Base-by-base conservation (phyloP, 2,113 vertebrate species). In the Perca fluviatilis region DNA sequence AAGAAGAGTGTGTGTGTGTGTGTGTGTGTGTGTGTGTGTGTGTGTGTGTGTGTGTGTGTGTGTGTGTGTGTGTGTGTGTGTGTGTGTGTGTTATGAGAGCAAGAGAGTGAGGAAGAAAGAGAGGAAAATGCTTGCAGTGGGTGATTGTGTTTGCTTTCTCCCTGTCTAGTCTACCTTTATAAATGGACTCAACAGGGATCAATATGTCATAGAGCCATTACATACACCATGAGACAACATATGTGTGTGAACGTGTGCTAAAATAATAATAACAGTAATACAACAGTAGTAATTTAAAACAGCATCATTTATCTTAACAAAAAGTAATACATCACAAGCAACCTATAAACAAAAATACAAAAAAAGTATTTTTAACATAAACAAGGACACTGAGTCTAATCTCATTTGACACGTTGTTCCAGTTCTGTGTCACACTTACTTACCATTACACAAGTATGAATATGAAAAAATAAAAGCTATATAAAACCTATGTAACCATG, bases 381-480 rank as follows among this genome's bases (percentile, higher is more conserved):
- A 88, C 85, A 87, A 92, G 89, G 89, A 85, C 88, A 67, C 63
- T 43, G 62, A 87, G 71, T 73, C 68, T 92, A 84, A 92, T 92
- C 87, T 89, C 79, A 86, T 63, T 62, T 85, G 91, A 86, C 91
- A 70, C n/a, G 18, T 68, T 79, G 74, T 67, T 89, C 86, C 79
- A 86, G 25, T 83, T 90, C 53, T n/a, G 66, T 86, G 87, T 89
- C 91, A 89, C 83, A 83, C 87, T 87, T 88, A 79, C 85, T 94
- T 91, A 90, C 79, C 65, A 64, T 78, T 63, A 69, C 74, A 66
- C 36, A 47, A 85, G 77, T 69, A 16, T 69, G 70, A 87, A 79
- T 86, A 47, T 54, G 47, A 64, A 88, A 71, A 72, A 80, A 71
- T 30, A 54, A 73, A 79, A 72, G 70, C 86, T 87, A 80, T 83